Evolutionary conservation across 2,797 vertebrate species (phyloP).

Genomic region (Calcarius lapponicus): DNA sequence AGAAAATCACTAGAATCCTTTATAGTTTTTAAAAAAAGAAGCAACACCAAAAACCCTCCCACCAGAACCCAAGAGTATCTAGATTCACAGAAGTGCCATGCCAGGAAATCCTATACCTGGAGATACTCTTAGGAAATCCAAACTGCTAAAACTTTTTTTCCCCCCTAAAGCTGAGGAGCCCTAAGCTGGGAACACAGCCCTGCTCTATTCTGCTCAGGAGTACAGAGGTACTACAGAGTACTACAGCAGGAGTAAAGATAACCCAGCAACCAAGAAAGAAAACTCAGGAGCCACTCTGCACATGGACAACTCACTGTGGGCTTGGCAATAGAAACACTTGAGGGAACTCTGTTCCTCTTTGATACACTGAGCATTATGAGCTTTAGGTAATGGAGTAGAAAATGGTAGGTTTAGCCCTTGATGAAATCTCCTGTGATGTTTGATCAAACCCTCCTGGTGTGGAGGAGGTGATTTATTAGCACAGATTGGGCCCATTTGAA

Average conservation of each 20-base stretch:
- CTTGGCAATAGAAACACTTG: fast-evolving
- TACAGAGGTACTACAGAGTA: neutral
- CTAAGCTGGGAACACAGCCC: neutral
- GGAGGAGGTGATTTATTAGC: constrained; percentile 29
- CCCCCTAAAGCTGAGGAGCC: neutral
- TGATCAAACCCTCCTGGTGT: neutral
- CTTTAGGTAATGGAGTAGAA: neutral
- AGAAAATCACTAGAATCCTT: neutral
- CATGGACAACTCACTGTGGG: fast-evolving
- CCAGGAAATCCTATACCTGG: neutral
- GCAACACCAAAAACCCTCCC: neutral
- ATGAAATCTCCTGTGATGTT: neutral
- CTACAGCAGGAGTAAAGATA: neutral
- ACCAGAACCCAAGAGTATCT: neutral
- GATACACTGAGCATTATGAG: neutral
- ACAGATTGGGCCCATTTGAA: neutral
- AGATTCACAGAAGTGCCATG: neutral
- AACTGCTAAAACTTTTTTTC: neutral
- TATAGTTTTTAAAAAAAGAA: neutral
- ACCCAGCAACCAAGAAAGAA: neutral
- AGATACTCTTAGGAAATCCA: neutral
- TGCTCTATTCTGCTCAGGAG: neutral
- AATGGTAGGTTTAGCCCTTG: neutral
- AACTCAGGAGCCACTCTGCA: neutral
- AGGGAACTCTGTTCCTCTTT: neutral